phyloP scores from a whole-genome alignment of 2,888 invertebrate species.

The Vanessa cardui region DNA sequence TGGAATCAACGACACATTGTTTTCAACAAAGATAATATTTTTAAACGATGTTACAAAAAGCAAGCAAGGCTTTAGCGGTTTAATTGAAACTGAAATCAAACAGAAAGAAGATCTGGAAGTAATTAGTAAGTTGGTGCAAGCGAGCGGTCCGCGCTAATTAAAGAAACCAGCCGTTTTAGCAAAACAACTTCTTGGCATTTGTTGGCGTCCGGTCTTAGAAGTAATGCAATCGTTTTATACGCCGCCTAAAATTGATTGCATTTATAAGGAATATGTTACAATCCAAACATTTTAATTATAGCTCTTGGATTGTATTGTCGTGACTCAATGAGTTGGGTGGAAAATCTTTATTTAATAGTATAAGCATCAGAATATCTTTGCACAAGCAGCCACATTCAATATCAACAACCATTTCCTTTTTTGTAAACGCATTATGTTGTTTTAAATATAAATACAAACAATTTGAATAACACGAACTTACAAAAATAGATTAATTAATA shows the following conservation, averaged over 20 bases:
- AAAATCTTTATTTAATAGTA: no score
- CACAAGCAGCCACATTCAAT: no score
- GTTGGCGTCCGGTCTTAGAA: background rate
- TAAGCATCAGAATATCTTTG: no score
- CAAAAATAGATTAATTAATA: no score
- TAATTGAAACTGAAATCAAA: slow-evolving; percentile 12
- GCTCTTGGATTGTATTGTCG: no score
- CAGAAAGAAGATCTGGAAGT: slow-evolving; percentile 12
- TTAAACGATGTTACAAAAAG: background rate
- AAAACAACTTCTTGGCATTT: slow-evolving; percentile 2
- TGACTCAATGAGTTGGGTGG: no score
- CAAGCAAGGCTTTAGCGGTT: background rate
- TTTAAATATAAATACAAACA: no score
- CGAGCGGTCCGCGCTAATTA: slow-evolving; percentile 7
- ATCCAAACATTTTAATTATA: no score
- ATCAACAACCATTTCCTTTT: no score
- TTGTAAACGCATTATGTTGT: no score
- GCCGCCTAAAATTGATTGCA: background rate
- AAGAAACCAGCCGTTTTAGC: slow-evolving; percentile 2
- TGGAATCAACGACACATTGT: background rate
- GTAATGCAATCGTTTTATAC: background rate
- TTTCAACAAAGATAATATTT: background rate
- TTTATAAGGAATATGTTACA: no score
- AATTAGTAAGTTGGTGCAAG: slow-evolving; percentile 20
- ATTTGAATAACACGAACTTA: no score